These are phyloP conservation scores for Xiphophorus birchmanni DNA, from an alignment of 2,797 vertebrate species.

Conservation along the genomic window DNA sequence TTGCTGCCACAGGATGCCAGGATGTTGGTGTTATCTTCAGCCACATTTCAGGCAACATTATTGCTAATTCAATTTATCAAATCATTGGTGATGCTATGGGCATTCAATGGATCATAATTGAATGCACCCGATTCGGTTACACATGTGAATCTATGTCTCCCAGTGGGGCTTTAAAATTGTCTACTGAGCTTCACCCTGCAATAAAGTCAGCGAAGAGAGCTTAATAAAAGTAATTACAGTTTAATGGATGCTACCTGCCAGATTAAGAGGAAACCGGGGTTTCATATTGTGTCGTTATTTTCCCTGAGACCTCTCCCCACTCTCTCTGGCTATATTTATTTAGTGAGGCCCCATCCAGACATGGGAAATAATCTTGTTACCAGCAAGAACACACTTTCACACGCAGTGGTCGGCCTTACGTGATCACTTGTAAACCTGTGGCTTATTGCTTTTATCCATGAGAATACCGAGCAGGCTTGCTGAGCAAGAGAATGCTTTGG, in stretches of 20 bases:
- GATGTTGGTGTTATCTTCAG: slow-evolving; percentile 47
- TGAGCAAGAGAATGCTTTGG: slow-evolving; percentile 34
- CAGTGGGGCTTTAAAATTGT: slow-evolving; percentile 39
- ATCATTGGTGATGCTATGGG: slow-evolving; percentile 53
- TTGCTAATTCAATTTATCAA: slow-evolving; percentile 34
- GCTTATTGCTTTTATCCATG: slow-evolving; percentile 31
- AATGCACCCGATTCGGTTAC: slow-evolving; percentile 66
- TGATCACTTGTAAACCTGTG: slow-evolving; percentile 43
- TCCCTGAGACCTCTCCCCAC: slow-evolving; percentile 3
- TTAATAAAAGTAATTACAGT: slow-evolving; percentile 53
- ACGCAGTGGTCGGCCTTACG: slow-evolving; percentile 25
- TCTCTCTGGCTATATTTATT: slow-evolving; percentile 42
- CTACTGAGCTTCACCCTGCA: slow-evolving; percentile 43
- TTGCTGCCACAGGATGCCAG: slow-evolving; percentile 35
- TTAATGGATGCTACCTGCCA: slow-evolving; percentile 57
- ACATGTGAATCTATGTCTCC: slow-evolving; percentile 54
- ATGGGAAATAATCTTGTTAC: slow-evolving; percentile 41
- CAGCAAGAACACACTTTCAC: slow-evolving; percentile 16
- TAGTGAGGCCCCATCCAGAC: slow-evolving; percentile 10
- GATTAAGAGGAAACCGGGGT: slow-evolving; percentile 53
- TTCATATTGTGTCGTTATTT: slow-evolving; percentile 50
- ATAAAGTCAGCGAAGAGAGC: slow-evolving; percentile 40
- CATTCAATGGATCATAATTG: slow-evolving; percentile 58
- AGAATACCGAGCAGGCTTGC: slow-evolving; percentile 52
- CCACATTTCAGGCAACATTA: slow-evolving; percentile 57